A percentile compares a stretch with the other conserved stretches of the same genome.
Conservation (phyloP, 2,888 invertebrate genomes). For the Sminthurides aquaticus region DNA sequence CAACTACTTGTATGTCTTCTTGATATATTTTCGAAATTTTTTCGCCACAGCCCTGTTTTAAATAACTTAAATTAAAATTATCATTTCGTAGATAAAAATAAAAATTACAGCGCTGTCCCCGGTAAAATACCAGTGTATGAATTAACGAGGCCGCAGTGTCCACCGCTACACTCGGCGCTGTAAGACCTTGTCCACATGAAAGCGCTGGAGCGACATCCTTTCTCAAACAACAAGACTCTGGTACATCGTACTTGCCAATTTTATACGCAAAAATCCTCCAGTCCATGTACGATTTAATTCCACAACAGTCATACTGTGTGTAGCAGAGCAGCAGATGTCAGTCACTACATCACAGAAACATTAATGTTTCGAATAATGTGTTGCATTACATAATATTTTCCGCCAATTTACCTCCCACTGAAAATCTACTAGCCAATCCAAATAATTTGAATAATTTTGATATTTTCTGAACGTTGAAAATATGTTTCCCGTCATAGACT, state of each 20-base stretch:
- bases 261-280: slow-evolving; percentile 3
- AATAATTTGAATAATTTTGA: not conserved
- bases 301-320: slow-evolving; percentile 19
- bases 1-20: slow-evolving; percentile 3
- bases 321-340: not conserved
- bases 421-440: slow-evolving; percentile 11
- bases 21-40: slow-evolving; percentile 12
- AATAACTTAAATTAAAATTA: not conserved
- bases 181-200: slow-evolving; percentile 2
- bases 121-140: slow-evolving; percentile 14
- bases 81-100: not conserved
- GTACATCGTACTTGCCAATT: slow-evolving; percentile 8
- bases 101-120: too few species aligned
- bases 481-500: slow-evolving; percentile 12
- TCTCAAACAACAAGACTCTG: slow-evolving; percentile 11
- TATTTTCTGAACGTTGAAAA: slow-evolving; percentile 12
- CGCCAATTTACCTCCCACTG: slow-evolving; percentile 15
- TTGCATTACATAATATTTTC: not conserved
- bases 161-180: slow-evolving; percentile 7
- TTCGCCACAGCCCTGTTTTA: slow-evolving; percentile 14
- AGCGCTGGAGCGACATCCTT: not conserved
- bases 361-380: not conserved
- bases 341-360: not conserved
- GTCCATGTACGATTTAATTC: slow-evolving; percentile 13
- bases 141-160: not conserved